Conservation (phyloP, 2,113 vertebrate species). For the Tamias sibiricus region DNA sequence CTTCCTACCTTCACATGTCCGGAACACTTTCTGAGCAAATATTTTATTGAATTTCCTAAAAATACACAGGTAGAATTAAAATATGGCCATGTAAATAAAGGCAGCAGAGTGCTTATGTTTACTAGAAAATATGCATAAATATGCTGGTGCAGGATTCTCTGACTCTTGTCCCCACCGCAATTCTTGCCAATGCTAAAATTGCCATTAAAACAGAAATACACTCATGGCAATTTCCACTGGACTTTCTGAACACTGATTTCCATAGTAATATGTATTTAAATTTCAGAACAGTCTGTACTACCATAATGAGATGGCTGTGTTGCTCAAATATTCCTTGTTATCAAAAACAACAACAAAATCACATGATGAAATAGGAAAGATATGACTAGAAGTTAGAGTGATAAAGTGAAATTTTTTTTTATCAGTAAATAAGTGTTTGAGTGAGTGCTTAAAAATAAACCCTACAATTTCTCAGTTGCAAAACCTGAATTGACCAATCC, state of each 20-base stretch:
- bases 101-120: conserved; percentile 29
- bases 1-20: conserved; percentile 57
- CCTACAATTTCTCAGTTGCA: not conserved
- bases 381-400: not conserved
- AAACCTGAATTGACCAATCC: not conserved
- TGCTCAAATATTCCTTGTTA: conserved; percentile 22
- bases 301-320: not conserved
- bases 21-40: conserved; percentile 79
- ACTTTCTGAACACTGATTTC: conserved; percentile 26
- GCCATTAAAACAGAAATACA: conserved; percentile 7
- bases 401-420: not conserved
- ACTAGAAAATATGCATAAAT: conserved; percentile 59
- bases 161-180: not conserved
- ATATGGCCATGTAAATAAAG: conserved; percentile 40
- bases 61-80: conserved; percentile 72
- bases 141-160: not conserved
- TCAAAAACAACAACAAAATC: not conserved
- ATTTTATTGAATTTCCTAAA: conserved; percentile 79
- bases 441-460: not conserved
- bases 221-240: not conserved
- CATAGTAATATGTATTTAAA: conserved; percentile 19
- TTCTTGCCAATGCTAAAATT: conserved; percentile 33
- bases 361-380: not conserved
- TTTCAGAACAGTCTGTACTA: conserved; percentile 3
- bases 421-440: not conserved